Evolutionary conservation across 2,888 invertebrate genomes (phyloP), one percentile per base, ranked within the genome.

Genomic region (Taphrorychus bicolor): DNA sequence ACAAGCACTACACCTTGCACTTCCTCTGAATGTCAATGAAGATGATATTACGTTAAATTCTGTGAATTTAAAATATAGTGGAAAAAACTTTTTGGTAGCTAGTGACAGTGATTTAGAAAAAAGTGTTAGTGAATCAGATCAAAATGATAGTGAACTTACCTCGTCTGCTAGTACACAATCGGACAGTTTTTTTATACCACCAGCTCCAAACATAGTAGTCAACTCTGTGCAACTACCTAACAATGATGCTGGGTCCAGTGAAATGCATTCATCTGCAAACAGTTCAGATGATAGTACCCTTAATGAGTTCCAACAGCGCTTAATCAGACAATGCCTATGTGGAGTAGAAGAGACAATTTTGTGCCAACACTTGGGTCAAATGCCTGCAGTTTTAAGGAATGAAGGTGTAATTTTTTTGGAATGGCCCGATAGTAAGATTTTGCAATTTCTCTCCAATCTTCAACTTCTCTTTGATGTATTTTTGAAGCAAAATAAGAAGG

Each of bases 401-500:
- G 81, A 86, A 41, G 84, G 84, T 17, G 84, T 85, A 0, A 84
- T 85, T 67, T 77, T 89, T 59, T 83, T 85, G 60, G 85, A 88
- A 79, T 90, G 89, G 88, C 86, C 88, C 41, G 84, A 86, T n/a
- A 86, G 87, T 71, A 87, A 88, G 76, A 85, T 91, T 3, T 80
- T 95, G 45, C 89, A 93, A 75, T 93, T 93, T 78, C 84, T 95
- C 70, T 94, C 94, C 67, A 92, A 92, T 72, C 86, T 94, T 76
- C 94, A 95, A 77, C 83, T 94, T 11, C 84, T 94, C 72, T 93
- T 93, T 77, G 93, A 94, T 80, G 88, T 94, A 56, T 93, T 94
- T 78, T 84, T 93, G 59, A 93, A 93, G 79, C 94, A 95, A 80
- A 93, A 93, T 75, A 87, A 88, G 57, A 89, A 90, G 70, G 94